These are phyloP conservation scores for Lasioglossum malachurum DNA, from an alignment of 2,888 invertebrate genomes.

Conservation along the genomic window DNA sequence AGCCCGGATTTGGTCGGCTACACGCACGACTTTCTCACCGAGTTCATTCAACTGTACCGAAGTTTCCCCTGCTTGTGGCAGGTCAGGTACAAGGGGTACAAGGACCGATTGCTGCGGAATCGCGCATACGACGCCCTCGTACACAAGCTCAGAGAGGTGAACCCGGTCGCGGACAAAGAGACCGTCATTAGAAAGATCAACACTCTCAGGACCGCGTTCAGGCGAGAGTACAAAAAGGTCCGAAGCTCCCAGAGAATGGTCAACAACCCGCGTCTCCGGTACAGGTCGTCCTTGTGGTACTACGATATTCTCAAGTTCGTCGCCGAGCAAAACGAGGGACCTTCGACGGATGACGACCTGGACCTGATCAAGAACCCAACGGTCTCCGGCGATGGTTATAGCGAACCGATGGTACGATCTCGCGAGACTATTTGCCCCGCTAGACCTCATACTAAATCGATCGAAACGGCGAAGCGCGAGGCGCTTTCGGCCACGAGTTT, in stretches of 20 bases:
- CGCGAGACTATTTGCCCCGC: conserved; percentile 2
- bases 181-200: conserved; percentile 69
- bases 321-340: conserved; percentile 61
- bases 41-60: conserved; percentile 66
- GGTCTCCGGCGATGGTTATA: conserved; percentile 34
- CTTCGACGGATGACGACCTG: conserved; percentile 32
- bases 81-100: conserved; percentile 64
- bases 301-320: conserved; percentile 68
- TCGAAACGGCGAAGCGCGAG: neutral
- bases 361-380: conserved; percentile 29
- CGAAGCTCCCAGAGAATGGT: conserved; percentile 40
- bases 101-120: conserved; percentile 58
- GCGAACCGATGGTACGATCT: conserved; percentile 59
- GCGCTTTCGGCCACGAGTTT: neutral
- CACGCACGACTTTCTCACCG: conserved; percentile 61
- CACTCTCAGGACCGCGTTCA: conserved; percentile 65
- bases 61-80: conserved; percentile 66
- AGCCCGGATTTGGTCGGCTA: conserved; percentile 45
- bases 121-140: conserved; percentile 60
- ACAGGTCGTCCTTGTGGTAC: conserved; percentile 65
- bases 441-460: neutral
- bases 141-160: conserved; percentile 60
- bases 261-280: conserved; percentile 37
- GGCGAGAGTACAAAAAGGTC: conserved; percentile 67
- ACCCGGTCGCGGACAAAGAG: conserved; percentile 60